Conservation (phyloP, 2,113 vertebrate species). For the Aplodontia rufa region DNA sequence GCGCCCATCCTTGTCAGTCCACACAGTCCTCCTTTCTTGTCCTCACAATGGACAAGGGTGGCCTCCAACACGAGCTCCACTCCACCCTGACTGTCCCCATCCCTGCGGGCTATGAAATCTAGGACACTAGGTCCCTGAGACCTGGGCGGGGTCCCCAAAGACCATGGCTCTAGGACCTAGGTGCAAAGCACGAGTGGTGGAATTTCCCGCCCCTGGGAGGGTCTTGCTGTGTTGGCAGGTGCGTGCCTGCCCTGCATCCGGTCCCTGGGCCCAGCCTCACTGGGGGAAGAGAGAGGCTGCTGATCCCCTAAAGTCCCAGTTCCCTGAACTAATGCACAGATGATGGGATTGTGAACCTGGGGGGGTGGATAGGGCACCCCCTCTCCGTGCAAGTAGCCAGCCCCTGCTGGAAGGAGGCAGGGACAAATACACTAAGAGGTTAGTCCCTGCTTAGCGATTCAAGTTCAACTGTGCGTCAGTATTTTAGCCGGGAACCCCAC, state of each 20-base stretch:
- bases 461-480: background rate
- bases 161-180: background rate
- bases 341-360: background rate
- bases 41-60: conserved; percentile 48
- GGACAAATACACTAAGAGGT: background rate
- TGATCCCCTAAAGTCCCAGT: background rate
- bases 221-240: background rate
- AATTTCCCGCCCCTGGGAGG: background rate
- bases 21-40: conserved; percentile 47
- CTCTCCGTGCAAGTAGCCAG: background rate
- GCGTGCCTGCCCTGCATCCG: background rate
- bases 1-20: background rate
- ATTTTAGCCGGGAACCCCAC: background rate
- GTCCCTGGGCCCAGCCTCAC: background rate
- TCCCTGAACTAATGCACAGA: background rate
- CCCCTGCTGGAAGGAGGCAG: background rate
- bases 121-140: background rate
- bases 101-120: background rate
- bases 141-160: background rate
- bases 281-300: background rate
- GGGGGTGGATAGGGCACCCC: background rate
- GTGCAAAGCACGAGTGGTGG: background rate
- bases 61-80: background rate
- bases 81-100: background rate
- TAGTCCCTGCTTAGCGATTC: background rate